Evolutionary conservation across 2,797 vertebrate genomes (phyloP).

Genomic region (Phataginus tricuspis): DNA sequence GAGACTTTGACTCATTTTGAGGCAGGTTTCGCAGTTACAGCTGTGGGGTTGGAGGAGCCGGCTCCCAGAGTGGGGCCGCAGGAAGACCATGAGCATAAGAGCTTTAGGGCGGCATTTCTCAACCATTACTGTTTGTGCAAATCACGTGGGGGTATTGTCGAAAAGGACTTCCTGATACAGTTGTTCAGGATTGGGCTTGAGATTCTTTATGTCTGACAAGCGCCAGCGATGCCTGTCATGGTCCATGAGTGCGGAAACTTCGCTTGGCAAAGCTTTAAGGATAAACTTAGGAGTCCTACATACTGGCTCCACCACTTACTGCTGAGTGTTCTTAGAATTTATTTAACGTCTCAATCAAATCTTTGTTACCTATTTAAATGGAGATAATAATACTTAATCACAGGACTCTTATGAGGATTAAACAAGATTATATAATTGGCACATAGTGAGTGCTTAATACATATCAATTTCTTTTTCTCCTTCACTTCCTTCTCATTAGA

Average conservation of each 20-base stretch:
- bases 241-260: neutral
- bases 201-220: neutral
- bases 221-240: neutral
- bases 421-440: neutral
- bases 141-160: neutral
- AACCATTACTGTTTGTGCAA: neutral
- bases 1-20: neutral
- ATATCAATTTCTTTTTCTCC: neutral
- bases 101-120: neutral
- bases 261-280: neutral
- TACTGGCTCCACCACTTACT: neutral
- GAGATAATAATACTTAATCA: neutral
- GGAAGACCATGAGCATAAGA: neutral
- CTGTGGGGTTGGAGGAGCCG: neutral
- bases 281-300: neutral
- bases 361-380: neutral
- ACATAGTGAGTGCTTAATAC: neutral
- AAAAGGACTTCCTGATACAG: neutral
- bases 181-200: neutral
- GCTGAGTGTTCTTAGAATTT: neutral
- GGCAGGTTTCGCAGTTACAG: neutral
- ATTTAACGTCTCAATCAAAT: neutral
- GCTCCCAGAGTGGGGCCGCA: neutral
- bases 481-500: neutral
- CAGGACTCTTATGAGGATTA: neutral